Evolutionary conservation across 2,113 vertebrate species (phyloP).

Genomic region (Xiphophorus maculatus): DNA sequence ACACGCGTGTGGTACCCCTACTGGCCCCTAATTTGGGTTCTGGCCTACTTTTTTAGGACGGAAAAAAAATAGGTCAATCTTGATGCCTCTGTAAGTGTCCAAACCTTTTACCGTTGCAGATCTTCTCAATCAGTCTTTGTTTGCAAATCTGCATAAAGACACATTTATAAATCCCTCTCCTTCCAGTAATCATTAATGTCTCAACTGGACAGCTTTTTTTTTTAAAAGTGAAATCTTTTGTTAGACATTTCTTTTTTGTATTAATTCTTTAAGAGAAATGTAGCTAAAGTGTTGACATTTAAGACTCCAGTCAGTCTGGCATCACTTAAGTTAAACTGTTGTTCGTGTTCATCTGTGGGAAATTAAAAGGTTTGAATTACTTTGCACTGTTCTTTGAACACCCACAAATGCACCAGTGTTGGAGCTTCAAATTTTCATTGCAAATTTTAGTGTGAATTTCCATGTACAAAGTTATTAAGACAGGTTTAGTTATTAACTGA

Average conservation of each 20-base stretch:
- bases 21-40: slow-evolving; percentile 74
- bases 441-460: no score
- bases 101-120: slow-evolving; percentile 70
- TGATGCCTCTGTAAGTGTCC: slow-evolving; percentile 66
- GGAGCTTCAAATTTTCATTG: no score
- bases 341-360: no score
- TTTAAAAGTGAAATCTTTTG: neutral
- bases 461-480: no score
- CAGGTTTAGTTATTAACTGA: no score
- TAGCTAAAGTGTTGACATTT: no score
- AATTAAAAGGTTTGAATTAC: no score
- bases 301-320: no score
- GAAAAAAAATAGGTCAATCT: slow-evolving; percentile 77
- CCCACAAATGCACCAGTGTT: no score
- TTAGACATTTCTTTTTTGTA: neutral
- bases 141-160: slow-evolving; percentile 38
- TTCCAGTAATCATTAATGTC: neutral
- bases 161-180: neutral
- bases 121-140: slow-evolving; percentile 71
- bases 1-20: slow-evolving; percentile 46
- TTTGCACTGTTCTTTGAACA: no score
- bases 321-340: no score
- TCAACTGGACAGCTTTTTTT: neutral
- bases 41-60: slow-evolving; percentile 76
- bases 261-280: neutral